Conservation (phyloP, 2,113 vertebrate genomes). For the Andinoacara biseriatus region DNA sequence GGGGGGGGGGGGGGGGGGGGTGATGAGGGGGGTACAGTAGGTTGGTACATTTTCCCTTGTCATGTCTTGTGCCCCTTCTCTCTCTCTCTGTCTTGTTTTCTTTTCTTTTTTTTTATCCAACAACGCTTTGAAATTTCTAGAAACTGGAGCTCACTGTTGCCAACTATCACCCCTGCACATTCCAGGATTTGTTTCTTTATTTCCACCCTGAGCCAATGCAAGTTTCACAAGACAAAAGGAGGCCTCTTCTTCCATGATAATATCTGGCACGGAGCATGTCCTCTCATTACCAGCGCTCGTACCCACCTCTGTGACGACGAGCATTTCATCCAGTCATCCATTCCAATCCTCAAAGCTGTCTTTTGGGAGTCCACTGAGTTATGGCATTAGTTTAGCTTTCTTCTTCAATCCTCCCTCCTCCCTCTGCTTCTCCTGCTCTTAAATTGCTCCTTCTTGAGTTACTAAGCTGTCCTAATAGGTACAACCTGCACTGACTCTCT, state of each 20-base stretch:
- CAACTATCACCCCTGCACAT: slow-evolving; percentile 30
- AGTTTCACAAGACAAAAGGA: slow-evolving; percentile 53
- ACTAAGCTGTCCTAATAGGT: slow-evolving; percentile 85
- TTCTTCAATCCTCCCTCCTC: slow-evolving; percentile 48
- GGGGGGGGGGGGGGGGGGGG: too few relatives aligned
- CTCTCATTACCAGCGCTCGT: slow-evolving; percentile 69
- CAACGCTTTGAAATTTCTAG: slow-evolving; percentile 29
- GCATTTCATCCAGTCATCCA: slow-evolving; percentile 60
- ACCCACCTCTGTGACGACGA: slow-evolving; percentile 72
- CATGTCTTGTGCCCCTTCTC: slow-evolving; percentile 55
- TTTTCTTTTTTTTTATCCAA: not conserved
- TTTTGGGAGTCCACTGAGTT: slow-evolving; percentile 71
- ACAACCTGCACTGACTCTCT: slow-evolving; percentile 78
- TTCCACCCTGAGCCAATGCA: slow-evolving; percentile 15
- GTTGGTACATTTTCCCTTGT: slow-evolving; percentile 52
- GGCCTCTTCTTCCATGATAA: slow-evolving; percentile 58
- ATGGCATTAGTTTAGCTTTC: slow-evolving; percentile 71
- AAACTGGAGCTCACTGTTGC: slow-evolving; percentile 15
- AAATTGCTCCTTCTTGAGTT: slow-evolving; percentile 84
- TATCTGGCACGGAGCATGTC: slow-evolving; percentile 55
- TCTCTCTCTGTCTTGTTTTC: slow-evolving; percentile 57
- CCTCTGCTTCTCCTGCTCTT: slow-evolving; percentile 29
- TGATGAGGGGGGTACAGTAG: slow-evolving; percentile 55
- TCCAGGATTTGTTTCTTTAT: slow-evolving; percentile 31
- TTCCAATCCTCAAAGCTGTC: slow-evolving; percentile 74